Evolutionary conservation across 1,140 invertebrate species (phyloP).

Genomic region (Pogonomyrmex californicus): DNA sequence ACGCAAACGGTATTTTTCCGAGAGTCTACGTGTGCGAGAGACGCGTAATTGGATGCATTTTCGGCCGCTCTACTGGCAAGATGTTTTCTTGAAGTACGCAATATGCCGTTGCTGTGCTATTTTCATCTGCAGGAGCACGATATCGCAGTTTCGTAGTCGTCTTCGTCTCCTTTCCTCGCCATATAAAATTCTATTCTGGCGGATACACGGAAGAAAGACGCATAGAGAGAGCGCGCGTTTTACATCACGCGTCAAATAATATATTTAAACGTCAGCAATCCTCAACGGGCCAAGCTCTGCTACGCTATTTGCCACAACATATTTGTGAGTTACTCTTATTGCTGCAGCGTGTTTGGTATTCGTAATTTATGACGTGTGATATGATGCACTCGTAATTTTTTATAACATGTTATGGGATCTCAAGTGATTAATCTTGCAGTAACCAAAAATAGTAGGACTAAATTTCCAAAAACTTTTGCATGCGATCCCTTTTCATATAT

Average conservation of each 20-base stretch:
- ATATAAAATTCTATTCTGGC: constrained; percentile 61
- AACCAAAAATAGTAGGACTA: background rate
- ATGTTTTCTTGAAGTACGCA: constrained; percentile 48
- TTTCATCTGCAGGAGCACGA: constrained; percentile 61
- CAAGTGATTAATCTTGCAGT: constrained; percentile 23
- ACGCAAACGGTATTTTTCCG: background rate
- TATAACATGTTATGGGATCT: constrained; percentile 19
- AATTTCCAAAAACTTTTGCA: background rate
- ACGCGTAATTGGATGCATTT: constrained; percentile 33
- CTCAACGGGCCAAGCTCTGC: constrained; percentile 59
- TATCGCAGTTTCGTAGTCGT: constrained; percentile 46
- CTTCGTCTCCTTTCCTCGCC: constrained; percentile 44
- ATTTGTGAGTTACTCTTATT: constrained; percentile 53
- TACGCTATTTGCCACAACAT: constrained; percentile 59
- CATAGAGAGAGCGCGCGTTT: constrained; percentile 50
- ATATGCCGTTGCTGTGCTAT: constrained; percentile 52
- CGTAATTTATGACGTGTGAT: constrained; percentile 61
- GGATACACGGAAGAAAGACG: constrained; percentile 61
- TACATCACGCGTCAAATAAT: constrained; percentile 61
- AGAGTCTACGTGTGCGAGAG: background rate
- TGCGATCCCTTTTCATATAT: background rate
- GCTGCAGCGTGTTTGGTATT: constrained; percentile 31
- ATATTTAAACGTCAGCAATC: constrained; percentile 63
- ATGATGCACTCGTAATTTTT: constrained; percentile 56
- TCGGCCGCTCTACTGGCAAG: constrained; percentile 20